These are phyloP conservation scores for Archivesica marissinica DNA, from an alignment of 1,140 invertebrate species.

Conservation along the genomic window DNA sequence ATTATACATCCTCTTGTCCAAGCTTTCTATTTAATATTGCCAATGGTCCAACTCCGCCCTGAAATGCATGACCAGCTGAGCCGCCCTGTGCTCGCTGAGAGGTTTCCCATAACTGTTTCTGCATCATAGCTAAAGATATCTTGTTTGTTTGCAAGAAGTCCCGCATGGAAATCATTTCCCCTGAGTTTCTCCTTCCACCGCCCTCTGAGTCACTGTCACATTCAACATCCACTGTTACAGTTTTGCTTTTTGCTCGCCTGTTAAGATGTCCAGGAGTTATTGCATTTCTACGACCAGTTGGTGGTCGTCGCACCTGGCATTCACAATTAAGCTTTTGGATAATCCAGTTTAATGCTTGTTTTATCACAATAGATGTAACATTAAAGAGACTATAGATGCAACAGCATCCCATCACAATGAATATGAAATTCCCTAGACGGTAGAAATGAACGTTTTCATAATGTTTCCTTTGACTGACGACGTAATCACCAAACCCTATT, in stretches of 20 bases:
- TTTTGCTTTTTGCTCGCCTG: conserved; percentile 63
- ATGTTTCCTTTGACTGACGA: conserved; percentile 85
- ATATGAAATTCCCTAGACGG: conserved; percentile 86
- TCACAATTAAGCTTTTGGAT: conserved; percentile 86
- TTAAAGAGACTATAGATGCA: conserved; percentile 90
- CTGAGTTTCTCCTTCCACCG: conserved; percentile 85
- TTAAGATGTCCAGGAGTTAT: conserved; percentile 82
- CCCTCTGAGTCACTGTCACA: conserved; percentile 83
- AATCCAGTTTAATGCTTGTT: conserved; percentile 88
- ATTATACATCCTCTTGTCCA: conserved; percentile 80
- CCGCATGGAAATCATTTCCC: conserved; percentile 87
- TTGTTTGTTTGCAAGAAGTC: conserved; percentile 88
- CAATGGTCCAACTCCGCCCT: conserved; percentile 87
- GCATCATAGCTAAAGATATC: conserved; percentile 88
- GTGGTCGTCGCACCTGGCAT: conserved; percentile 77
- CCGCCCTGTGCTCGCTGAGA: conserved; percentile 84
- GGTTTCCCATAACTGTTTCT: conserved; percentile 89
- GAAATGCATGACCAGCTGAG: conserved; percentile 83
- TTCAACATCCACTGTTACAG: conserved; percentile 82
- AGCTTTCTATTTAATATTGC: conserved; percentile 86
- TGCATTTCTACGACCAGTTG: conserved; percentile 81
- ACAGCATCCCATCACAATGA: conserved; percentile 88
- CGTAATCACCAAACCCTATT: conserved; percentile 90
- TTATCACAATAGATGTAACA: conserved; percentile 90
- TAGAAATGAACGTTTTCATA: conserved; percentile 86